phyloP scores from a whole-genome alignment of 2,113 vertebrate genomes.

The Atractosteus spatula region DNA sequence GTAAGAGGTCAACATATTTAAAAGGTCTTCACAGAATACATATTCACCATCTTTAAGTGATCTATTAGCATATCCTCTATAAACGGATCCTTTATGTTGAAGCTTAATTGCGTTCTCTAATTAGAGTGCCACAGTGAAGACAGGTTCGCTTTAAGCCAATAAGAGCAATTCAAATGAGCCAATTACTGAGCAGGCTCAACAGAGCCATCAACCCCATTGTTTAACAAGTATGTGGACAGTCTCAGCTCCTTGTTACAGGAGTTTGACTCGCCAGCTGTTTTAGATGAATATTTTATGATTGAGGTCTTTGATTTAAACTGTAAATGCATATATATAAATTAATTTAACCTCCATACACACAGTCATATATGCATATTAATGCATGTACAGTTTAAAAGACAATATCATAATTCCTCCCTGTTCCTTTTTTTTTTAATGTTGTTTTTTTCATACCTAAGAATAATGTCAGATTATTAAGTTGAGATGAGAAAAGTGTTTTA shows the following conservation, averaged over 20 bases:
- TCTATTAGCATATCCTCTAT: slow-evolving; percentile 53
- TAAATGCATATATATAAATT: no score
- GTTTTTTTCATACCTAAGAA: no score
- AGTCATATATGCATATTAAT: slow-evolving; percentile 15
- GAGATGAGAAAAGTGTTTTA: no score
- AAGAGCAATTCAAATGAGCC: slow-evolving; percentile 36
- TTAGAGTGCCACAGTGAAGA: slow-evolving; percentile 47
- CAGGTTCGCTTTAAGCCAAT: slow-evolving; percentile 37
- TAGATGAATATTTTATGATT: no score
- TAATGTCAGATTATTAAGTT: no score
- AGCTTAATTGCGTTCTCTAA: slow-evolving; percentile 49
- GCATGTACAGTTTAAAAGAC: not conserved
- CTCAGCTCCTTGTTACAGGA: slow-evolving; percentile 39
- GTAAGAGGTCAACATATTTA: slow-evolving; percentile 47
- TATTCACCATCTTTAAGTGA: slow-evolving; percentile 52
- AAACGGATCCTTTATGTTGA: slow-evolving; percentile 40
- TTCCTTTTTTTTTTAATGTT: no score
- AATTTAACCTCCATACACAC: slow-evolving; percentile 7
- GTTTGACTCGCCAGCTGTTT: not conserved
- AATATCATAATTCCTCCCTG: no score
- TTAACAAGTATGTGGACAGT: slow-evolving; percentile 47
- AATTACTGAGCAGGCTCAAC: slow-evolving; percentile 36
- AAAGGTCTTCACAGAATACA: slow-evolving; percentile 52
- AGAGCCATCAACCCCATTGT: slow-evolving; percentile 40
- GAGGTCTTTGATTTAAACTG: no score